Evolutionary conservation across 2,888 invertebrate genomes (phyloP).

Genomic region (Drosophila anomelani): DNA sequence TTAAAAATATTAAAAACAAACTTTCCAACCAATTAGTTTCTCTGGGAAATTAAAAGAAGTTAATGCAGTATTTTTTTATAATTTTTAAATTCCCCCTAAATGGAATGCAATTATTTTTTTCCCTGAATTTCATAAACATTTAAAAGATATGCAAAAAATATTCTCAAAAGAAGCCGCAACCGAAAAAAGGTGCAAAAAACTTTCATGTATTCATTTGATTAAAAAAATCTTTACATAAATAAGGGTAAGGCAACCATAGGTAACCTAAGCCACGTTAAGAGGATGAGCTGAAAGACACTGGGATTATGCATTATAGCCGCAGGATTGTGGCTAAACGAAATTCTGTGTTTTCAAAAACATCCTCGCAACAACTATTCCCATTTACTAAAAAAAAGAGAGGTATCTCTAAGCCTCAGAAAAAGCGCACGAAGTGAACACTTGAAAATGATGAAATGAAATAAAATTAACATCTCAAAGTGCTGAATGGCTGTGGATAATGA

Average conservation of each 20-base stretch:
- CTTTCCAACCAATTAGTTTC: not conserved
- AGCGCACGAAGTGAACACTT: constrained; percentile 53
- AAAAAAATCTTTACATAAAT: not conserved
- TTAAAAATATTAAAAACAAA: not conserved
- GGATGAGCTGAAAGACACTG: not conserved
- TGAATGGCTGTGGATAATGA: constrained; percentile 33
- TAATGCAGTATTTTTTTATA: not conserved
- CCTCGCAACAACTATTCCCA: not conserved
- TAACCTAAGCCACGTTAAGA: not conserved
- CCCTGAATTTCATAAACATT: not conserved
- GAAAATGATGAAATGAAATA: constrained; percentile 66
- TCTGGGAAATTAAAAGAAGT: not conserved
- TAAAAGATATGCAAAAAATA: not conserved
- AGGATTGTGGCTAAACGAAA: constrained; percentile 1
- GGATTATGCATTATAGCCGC: not conserved
- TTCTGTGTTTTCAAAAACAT: not conserved
- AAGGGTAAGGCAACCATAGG: not conserved
- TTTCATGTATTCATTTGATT: not conserved
- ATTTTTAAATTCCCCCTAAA: not conserved
- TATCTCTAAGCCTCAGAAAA: constrained; percentile 55
- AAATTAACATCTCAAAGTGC: constrained; percentile 59
- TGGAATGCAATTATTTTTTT: too few relatives aligned
- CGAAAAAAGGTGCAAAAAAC: too few relatives aligned
- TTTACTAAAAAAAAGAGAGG: constrained; percentile 1
- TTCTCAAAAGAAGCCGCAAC: not conserved